phyloP scores from a whole-genome alignment of 2,113 vertebrate genomes.

The Machaerirhynchus nigripectus region DNA sequence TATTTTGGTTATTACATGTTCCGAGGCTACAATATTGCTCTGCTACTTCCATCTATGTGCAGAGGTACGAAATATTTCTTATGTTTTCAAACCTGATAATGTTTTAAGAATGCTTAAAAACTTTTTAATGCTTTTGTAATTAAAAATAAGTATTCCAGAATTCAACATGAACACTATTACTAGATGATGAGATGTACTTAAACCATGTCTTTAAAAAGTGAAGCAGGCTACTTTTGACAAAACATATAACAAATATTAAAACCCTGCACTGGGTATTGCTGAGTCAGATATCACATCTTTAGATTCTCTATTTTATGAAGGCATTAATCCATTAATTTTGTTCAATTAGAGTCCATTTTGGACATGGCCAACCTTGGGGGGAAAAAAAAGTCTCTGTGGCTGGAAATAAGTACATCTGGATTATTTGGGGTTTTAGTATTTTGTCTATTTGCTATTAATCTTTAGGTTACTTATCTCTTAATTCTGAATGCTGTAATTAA shows the following conservation, averaged over 20 bases:
- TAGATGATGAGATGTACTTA: neutral
- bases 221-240: neutral
- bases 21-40: constrained; percentile 95
- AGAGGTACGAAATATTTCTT: constrained; percentile 79
- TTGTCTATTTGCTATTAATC: neutral
- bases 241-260: neutral
- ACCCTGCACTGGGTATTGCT: neutral
- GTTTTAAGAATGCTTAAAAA: neutral
- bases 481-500: neutral
- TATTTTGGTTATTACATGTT: constrained; percentile 97
- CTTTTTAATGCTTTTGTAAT: neutral
- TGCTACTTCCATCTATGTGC: constrained; percentile 99
- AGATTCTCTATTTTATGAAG: neutral
- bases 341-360: neutral
- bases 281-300: neutral
- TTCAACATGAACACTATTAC: neutral
- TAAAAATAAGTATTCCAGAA: neutral
- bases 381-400: neutral
- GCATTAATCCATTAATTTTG: neutral
- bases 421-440: neutral
- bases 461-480: neutral
- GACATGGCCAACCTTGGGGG: rapidly evolving
- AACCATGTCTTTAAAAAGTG: neutral
- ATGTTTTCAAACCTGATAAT: neutral
- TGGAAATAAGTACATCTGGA: neutral